A percentile compares a stretch with the other conserved stretches of the same genome.
These are phyloP conservation scores for Neuroterus valhalla DNA, from an alignment of 1,140 invertebrate species.

Conservation along the genomic window DNA sequence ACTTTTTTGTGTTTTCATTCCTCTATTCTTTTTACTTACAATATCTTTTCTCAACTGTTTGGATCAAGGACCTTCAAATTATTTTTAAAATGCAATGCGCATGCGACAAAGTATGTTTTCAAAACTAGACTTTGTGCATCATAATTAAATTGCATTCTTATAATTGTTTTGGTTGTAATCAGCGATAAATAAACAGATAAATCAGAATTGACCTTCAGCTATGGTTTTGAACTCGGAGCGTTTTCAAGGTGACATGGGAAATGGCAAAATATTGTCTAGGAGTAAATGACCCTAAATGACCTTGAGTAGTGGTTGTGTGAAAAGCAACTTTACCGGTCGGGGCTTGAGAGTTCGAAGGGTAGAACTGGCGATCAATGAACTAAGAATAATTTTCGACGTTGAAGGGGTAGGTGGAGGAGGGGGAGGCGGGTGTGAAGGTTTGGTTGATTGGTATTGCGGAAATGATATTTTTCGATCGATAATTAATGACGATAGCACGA, in stretches of 20 bases:
- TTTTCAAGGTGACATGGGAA: background rate
- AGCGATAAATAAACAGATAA: no score
- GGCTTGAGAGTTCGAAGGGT: background rate
- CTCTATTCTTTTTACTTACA: no score
- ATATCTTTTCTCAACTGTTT: no score
- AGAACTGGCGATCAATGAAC: constrained; percentile 21
- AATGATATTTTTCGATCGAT: constrained; percentile 34
- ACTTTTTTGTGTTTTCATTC: no score
- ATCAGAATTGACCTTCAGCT: background rate
- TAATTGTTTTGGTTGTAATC: no score
- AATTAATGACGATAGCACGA: constrained; percentile 15
- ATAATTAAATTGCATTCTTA: no score
- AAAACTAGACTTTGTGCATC: no score
- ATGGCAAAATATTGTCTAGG: constrained; percentile 10
- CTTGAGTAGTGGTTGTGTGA: constrained; percentile 15
- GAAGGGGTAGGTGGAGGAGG: background rate
- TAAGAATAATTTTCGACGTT: constrained; percentile 26
- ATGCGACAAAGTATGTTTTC: no score
- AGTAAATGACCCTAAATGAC: constrained; percentile 28
- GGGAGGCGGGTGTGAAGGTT: constrained; percentile 32
- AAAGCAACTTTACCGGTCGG: constrained; percentile 28
- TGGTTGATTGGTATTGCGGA: constrained; percentile 46
- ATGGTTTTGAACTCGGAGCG: background rate
- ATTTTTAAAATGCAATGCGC: no score
- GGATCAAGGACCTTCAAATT: no score